phyloP scores from a whole-genome alignment of 2,113 vertebrate genomes.

The Xenus cinereus region DNA sequence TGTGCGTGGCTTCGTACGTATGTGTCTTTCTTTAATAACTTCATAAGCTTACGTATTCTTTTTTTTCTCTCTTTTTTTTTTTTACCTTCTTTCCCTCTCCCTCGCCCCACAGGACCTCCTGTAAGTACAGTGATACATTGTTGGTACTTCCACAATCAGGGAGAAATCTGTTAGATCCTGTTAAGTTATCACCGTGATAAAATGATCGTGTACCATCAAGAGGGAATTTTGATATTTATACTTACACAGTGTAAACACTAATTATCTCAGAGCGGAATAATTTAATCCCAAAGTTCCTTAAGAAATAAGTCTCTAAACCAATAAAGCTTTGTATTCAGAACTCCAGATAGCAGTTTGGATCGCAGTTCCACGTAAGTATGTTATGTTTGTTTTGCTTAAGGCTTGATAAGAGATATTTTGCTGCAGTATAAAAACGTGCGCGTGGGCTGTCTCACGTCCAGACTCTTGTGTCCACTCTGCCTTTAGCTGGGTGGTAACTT shows the following conservation, averaged over 20 bases:
- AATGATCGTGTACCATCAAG: background rate
- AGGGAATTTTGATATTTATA: background rate
- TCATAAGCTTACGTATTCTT: slow-evolving; percentile 39
- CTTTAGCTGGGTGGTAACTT: background rate
- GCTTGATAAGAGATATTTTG: background rate
- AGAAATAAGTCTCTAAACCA: background rate
- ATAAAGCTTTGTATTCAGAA: background rate
- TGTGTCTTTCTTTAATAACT: background rate
- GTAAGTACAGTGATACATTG: slow-evolving; percentile 86
- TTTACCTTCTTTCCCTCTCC: background rate
- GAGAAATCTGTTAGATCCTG: slow-evolving; percentile 49
- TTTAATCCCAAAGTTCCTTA: background rate
- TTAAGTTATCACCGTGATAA: slow-evolving; percentile 14
- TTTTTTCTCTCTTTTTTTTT: slow-evolving; percentile 43
- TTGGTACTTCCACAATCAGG: slow-evolving; percentile 63
- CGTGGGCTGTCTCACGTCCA: background rate
- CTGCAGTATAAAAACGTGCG: background rate
- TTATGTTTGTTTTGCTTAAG: background rate
- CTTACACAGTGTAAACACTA: background rate
- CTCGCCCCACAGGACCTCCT: slow-evolving; percentile 84
- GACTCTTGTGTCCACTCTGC: background rate
- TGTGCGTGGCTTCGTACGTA: background rate
- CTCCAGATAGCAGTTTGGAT: background rate
- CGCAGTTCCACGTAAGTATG: slow-evolving; percentile 31
- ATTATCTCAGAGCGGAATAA: background rate